These are phyloP conservation scores for Eupeodes latifasciatus DNA, from an alignment of 2,888 invertebrate genomes.

Conservation along the genomic window DNA sequence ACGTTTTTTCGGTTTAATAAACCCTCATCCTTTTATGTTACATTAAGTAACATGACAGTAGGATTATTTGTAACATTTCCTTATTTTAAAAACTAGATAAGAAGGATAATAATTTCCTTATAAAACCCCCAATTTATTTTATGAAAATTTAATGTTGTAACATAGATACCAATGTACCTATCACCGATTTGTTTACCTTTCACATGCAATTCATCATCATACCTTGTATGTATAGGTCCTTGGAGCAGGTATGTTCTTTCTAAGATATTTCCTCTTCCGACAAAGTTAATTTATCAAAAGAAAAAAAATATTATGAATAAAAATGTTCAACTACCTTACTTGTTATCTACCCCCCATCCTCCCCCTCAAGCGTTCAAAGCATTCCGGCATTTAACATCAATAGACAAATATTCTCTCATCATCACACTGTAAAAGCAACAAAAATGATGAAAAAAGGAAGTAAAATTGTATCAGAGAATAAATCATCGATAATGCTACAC, in stretches of 20 bases:
- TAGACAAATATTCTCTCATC: constrained; percentile 43
- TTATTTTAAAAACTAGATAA: too few species aligned
- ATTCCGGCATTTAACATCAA: constrained; percentile 57
- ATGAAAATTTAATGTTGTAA: neutral
- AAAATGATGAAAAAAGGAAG: constrained; percentile 18
- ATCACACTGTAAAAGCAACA: constrained; percentile 27
- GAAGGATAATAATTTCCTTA: too few species aligned
- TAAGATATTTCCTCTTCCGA: neutral
- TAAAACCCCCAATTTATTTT: neutral
- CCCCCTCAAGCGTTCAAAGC: constrained; percentile 9
- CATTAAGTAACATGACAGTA: too few species aligned
- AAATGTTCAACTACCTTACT: constrained; percentile 17
- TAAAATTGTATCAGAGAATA: constrained; percentile 30
- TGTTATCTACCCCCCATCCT: neutral
- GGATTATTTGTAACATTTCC: too few species aligned
- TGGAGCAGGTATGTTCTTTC: neutral
- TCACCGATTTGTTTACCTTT: constrained; percentile 44
- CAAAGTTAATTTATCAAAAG: constrained; percentile 53
- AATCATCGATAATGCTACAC: constrained; percentile 47
- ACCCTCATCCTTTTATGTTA: too few species aligned
- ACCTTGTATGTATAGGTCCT: too few species aligned
- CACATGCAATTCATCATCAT: neutral
- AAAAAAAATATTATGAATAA: constrained; percentile 30
- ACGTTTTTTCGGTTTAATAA: too few species aligned
- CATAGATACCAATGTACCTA: neutral